Conservation (phyloP, 92 coral and sea anemone genomes). For the Micromussa lordhowensis region DNA sequence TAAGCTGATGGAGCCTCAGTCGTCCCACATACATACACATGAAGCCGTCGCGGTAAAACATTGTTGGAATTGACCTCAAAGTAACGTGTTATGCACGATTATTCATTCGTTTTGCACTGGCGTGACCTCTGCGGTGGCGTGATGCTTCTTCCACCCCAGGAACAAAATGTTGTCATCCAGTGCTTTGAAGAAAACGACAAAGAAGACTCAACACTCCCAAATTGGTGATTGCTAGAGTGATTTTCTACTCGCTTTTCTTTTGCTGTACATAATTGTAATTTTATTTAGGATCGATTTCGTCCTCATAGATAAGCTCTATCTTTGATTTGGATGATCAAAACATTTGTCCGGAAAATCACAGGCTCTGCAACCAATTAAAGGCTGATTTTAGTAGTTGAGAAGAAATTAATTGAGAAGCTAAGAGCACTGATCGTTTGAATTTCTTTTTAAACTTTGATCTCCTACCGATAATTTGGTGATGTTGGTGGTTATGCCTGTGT, state of each 20-base stretch:
- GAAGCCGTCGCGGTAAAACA: not conserved
- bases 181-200: not conserved
- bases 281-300: not conserved
- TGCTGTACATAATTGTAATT: constrained; percentile 22
- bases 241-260: not conserved
- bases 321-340: not conserved
- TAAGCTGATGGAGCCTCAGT: not conserved
- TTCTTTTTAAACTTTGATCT: not conserved
- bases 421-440: not conserved
- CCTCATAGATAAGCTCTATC: not conserved
- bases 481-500: not conserved
- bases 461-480: not conserved
- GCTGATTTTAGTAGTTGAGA: not conserved
- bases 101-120: not conserved
- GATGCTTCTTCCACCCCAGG: not conserved
- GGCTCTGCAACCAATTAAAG: not conserved
- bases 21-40: no score
- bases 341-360: not conserved
- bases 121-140: constrained; percentile 1
- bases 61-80: not conserved
- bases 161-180: not conserved
- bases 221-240: not conserved
- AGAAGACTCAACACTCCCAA: not conserved
- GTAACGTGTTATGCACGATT: not conserved
- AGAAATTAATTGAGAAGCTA: not conserved